Evolutionary conservation across 2,888 invertebrate species (phyloP), one percentile per base, ranked within the genome.

Genomic region (Luperina testacea): DNA sequence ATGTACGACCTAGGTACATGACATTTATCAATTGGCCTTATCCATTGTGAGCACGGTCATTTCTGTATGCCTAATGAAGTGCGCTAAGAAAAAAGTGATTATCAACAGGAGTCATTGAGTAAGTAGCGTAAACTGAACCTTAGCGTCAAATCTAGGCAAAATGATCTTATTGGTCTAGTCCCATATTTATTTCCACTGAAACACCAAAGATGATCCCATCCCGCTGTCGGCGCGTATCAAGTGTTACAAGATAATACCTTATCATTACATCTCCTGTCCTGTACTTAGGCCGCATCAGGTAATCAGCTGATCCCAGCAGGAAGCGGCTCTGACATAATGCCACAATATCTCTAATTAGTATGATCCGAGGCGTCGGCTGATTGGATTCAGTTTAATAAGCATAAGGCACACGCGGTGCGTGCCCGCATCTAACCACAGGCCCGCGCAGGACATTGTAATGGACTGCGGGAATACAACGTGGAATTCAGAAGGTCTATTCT

Each of bases 301-400:
- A 77, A 78, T 82, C 82, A 86, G 77, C 69, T 64, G 82, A 42
- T 71, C 45, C 27, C 76, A 78, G 80, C 82, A 67, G 89, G 88
- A 88, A 86, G 88, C 69, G 57, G 27, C 53, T n/a, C 76, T 73
- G 59, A 53, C 59, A 38, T 78, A 74, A 82, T 76, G 67, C 80
- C 63, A 83, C 89, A 84, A 86, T 81, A 79, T 78, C 81, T 81
- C 82, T 90, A 88, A 89, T 88, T 88, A 90, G 83, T 84, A 89
- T 86, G 77, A 87, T 87, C 81, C 69, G 69, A 88, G 80, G 88
- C 90, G 87, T 83, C 81, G 79, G 91, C 91, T 95, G 95, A 95
- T 95, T 95, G 95, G 93, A 94, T 95, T 94, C 93, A 94, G 93
- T 94, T 95, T 95, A 95, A 95, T 95, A 93, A 95, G 93, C 94